Conservation (phyloP, 2,113 vertebrate species). For the Tenrec ecaudatus region DNA sequence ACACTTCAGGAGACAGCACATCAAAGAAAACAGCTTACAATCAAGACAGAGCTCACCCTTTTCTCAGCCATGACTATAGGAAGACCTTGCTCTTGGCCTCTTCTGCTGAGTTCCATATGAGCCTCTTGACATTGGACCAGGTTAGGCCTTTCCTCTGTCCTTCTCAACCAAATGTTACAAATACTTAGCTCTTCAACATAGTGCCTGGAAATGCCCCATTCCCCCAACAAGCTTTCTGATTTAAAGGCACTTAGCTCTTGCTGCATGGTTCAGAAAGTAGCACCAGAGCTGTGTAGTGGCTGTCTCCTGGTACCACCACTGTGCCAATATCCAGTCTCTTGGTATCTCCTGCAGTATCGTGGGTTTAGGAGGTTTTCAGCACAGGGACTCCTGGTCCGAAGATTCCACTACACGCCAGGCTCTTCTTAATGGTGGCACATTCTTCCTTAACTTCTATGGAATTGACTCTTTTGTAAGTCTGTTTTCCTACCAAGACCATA, state of each 20-base stretch:
- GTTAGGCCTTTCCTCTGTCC: neutral
- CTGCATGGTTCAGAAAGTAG: neutral
- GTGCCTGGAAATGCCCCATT: neutral
- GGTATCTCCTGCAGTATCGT: neutral
- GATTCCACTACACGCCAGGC: neutral
- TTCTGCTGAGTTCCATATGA: neutral
- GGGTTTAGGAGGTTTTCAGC: neutral
- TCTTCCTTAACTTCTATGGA: neutral
- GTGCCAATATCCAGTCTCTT: neutral
- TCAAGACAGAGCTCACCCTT: neutral
- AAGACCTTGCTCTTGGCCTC: neutral
- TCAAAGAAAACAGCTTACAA: neutral
- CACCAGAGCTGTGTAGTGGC: neutral
- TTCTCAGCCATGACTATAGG: neutral
- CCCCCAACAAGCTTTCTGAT: neutral
- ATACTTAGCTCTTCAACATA: neutral
- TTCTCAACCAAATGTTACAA: neutral
- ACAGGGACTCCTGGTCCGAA: neutral
- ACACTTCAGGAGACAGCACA: neutral
- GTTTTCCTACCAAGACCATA: neutral
- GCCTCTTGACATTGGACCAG: neutral
- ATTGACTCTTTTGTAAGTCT: neutral
- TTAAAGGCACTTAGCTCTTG: neutral
- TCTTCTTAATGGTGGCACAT: neutral
- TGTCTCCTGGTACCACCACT: neutral